Conservation (phyloP, 2,113 vertebrate genomes). For the Catharus bicknelli region DNA sequence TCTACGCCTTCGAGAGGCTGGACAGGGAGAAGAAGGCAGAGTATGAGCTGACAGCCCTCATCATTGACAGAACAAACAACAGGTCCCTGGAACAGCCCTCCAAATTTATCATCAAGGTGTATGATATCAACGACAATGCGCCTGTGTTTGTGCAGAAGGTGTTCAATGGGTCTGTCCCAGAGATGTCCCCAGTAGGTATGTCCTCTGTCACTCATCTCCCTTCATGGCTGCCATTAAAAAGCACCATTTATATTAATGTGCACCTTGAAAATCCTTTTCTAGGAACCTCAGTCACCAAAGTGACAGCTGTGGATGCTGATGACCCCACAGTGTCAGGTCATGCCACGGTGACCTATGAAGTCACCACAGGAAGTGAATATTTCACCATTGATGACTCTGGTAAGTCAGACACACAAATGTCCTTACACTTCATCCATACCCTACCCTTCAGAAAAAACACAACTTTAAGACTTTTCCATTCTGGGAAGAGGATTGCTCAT, state of each 20-base stretch:
- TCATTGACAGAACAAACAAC: slow-evolving; percentile 74
- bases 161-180: slow-evolving; percentile 83
- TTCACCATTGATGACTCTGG: slow-evolving; percentile 85
- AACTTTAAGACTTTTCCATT: not conserved
- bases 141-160: slow-evolving; percentile 78
- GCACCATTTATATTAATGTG: not conserved
- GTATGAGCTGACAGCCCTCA: slow-evolving; percentile 81
- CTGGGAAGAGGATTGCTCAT: not conserved
- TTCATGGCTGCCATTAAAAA: not conserved
- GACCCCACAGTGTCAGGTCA: slow-evolving; percentile 86
- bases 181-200: slow-evolving; percentile 85
- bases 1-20: slow-evolving; percentile 79
- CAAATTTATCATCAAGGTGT: slow-evolving; percentile 83
- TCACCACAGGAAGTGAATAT: slow-evolving; percentile 72
- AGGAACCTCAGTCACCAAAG: slow-evolving; percentile 83
- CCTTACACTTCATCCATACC: not conserved
- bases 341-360: slow-evolving; percentile 78
- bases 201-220: not conserved
- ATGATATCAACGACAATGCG: slow-evolving; percentile 89
- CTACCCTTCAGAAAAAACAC: not conserved
- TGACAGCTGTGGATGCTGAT: slow-evolving; percentile 88
- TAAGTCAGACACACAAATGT: slow-evolving; percentile 46
- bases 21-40: slow-evolving; percentile 85
- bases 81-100: slow-evolving; percentile 77
- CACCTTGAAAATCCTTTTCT: not conserved